phyloP scores from a whole-genome alignment of 2,797 vertebrate genomes.

The Denticeps clupeoides region DNA sequence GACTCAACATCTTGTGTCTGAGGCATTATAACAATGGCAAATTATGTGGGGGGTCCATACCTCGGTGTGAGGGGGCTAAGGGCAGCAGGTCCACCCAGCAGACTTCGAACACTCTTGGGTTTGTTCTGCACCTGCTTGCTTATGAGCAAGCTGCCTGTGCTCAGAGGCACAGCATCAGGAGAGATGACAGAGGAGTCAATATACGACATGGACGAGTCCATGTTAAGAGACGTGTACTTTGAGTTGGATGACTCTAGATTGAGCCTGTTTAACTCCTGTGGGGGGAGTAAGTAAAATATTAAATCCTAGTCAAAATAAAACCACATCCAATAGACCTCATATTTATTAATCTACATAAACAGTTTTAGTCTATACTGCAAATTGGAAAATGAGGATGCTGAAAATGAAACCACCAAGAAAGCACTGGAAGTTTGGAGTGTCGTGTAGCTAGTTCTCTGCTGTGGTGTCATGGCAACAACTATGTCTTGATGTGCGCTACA shows the following conservation, averaged over 20 bases:
- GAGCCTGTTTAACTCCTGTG: slow-evolving; percentile 89
- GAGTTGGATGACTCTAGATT: slow-evolving; percentile 95
- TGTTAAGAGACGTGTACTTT: slow-evolving; percentile 75
- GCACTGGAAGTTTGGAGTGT: too few species aligned
- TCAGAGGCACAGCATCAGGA: slow-evolving; percentile 75
- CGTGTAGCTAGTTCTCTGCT: too few species aligned
- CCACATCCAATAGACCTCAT: too few species aligned
- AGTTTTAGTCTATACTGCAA: neutral
- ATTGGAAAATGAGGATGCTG: too few species aligned
- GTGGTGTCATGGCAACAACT: too few species aligned
- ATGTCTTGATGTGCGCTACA: too few species aligned
- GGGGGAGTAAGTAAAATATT: neutral
- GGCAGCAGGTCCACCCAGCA: slow-evolving; percentile 80
- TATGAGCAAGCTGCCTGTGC: slow-evolving; percentile 75
- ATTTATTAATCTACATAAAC: neutral
- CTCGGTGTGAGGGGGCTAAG: slow-evolving; percentile 93
- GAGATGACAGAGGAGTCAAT: slow-evolving; percentile 93
- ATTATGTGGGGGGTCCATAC: slow-evolving; percentile 36
- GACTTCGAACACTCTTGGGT: slow-evolving; percentile 87
- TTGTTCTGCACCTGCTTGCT: slow-evolving; percentile 90
- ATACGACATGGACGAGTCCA: slow-evolving; percentile 87
- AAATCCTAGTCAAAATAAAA: too few species aligned
- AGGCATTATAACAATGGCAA: too few species aligned
- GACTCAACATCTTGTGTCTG: neutral
- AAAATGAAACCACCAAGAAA: too few species aligned